Evolutionary conservation across 2,113 vertebrate genomes (phyloP).

Genomic region (Bubo scandiacus): DNA sequence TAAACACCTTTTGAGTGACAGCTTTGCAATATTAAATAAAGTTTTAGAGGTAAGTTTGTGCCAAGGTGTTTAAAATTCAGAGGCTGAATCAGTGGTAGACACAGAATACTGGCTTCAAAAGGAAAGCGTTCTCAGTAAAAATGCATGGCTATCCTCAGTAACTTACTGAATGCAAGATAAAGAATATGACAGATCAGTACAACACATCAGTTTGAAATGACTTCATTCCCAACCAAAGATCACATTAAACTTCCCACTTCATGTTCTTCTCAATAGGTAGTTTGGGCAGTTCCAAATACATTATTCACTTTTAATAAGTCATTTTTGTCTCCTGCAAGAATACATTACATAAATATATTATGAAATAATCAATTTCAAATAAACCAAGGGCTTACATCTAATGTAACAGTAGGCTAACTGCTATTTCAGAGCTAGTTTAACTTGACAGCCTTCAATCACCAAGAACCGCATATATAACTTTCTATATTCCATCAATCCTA

Average conservation of each 20-base stretch:
- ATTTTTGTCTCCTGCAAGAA: slow-evolving; percentile 43
- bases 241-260: slow-evolving; percentile 39
- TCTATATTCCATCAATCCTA: background rate
- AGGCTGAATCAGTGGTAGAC: background rate
- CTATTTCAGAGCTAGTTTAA: slow-evolving; percentile 32
- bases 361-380: slow-evolving; percentile 57
- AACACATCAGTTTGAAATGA: background rate
- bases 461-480: background rate
- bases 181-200: slow-evolving; percentile 30
- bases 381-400: slow-evolving; percentile 18
- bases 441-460: slow-evolving; percentile 49
- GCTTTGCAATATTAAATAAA: background rate
- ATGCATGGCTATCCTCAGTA: slow-evolving; percentile 3
- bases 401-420: slow-evolving; percentile 7
- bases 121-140: background rate
- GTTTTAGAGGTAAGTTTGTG: background rate
- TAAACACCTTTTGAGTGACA: background rate
- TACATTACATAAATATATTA: slow-evolving; percentile 55
- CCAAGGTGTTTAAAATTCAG: slow-evolving; percentile 16
- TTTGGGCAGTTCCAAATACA: slow-evolving; percentile 42
- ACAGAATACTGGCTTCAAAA: background rate
- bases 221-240: slow-evolving; percentile 22
- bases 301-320: slow-evolving; percentile 45
- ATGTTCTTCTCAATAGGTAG: background rate
- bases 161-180: background rate